These are phyloP conservation scores for Chloroclysta siterata DNA, from an alignment of 2,888 invertebrate genomes.

Conservation along the genomic window DNA sequence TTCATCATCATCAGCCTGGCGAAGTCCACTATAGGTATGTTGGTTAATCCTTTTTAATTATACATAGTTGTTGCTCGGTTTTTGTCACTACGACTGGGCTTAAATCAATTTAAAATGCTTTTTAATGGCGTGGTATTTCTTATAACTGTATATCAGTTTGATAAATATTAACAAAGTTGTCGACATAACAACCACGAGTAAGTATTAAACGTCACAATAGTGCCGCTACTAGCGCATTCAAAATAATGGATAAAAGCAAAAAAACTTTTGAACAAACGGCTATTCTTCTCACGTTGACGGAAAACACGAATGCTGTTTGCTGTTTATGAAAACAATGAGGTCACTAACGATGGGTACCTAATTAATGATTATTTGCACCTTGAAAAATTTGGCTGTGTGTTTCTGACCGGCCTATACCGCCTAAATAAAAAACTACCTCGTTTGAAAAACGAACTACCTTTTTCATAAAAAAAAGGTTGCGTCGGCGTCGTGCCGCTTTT, in stretches of 20 bases:
- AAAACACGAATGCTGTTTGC: conserved; percentile 32
- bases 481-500: too few relatives aligned
- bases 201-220: conserved; percentile 5
- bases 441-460: not conserved
- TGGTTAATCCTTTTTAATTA: too few relatives aligned
- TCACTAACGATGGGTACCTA: conserved; percentile 43
- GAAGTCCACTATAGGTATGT: too few relatives aligned
- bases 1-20: too few relatives aligned
- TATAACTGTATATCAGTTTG: not conserved
- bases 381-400: conserved; percentile 26
- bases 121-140: not conserved
- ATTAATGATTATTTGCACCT: conserved; percentile 48
- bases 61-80: too few relatives aligned
- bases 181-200: conserved; percentile 1
- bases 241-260: conserved; percentile 25
- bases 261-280: conserved; percentile 24
- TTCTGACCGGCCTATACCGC: not conserved
- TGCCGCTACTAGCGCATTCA: conserved; percentile 8
- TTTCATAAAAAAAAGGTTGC: too few relatives aligned
- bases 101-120: too few relatives aligned
- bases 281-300: conserved; percentile 32
- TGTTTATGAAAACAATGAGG: conserved; percentile 45
- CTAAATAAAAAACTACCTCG: too few relatives aligned
- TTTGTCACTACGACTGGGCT: too few relatives aligned
- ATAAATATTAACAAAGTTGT: conserved; percentile 11